Evolutionary conservation across 2,888 invertebrate species (phyloP).

Genomic region (Catocala fraxini): DNA sequence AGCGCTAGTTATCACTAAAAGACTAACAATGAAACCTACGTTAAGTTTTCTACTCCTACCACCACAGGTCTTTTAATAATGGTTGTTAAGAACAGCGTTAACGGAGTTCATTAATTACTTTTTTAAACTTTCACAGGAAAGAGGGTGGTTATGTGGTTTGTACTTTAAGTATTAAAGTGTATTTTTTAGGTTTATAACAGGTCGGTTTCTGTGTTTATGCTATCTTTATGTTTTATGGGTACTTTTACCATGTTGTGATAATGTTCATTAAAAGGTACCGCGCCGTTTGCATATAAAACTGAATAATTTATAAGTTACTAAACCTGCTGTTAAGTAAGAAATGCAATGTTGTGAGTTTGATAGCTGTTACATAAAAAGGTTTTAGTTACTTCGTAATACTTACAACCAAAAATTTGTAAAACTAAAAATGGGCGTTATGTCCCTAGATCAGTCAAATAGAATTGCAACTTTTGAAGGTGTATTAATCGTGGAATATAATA

Average conservation of each 20-base stretch:
- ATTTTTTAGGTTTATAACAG: conserved; percentile 35
- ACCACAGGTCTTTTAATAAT: conserved; percentile 49
- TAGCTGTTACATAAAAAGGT: background rate
- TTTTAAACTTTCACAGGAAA: conserved; percentile 68
- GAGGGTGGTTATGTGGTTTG: conserved; percentile 55
- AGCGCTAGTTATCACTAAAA: conserved; percentile 49
- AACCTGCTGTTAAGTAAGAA: conserved; percentile 7
- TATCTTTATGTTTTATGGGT: conserved; percentile 35
- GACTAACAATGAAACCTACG: conserved; percentile 15
- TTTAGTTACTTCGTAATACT: no score
- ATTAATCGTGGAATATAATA: no score
- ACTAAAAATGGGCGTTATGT: no score
- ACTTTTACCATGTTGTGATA: conserved; percentile 24
- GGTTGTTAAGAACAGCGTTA: conserved; percentile 57
- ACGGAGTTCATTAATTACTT: conserved; percentile 77
- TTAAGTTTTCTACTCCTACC: conserved; percentile 39
- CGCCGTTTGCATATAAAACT: conserved; percentile 7
- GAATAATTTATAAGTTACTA: conserved; percentile 9
- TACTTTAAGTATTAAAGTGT: conserved; percentile 39
- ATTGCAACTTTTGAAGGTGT: no score
- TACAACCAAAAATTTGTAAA: background rate
- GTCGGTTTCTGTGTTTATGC: conserved; percentile 35
- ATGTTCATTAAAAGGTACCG: conserved; percentile 19
- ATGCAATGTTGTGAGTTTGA: background rate
- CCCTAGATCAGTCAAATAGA: no score